Evolutionary conservation across 2,113 vertebrate species (phyloP), one percentile per base, ranked within the genome.

Genomic region (Anguilla rostrata): DNA sequence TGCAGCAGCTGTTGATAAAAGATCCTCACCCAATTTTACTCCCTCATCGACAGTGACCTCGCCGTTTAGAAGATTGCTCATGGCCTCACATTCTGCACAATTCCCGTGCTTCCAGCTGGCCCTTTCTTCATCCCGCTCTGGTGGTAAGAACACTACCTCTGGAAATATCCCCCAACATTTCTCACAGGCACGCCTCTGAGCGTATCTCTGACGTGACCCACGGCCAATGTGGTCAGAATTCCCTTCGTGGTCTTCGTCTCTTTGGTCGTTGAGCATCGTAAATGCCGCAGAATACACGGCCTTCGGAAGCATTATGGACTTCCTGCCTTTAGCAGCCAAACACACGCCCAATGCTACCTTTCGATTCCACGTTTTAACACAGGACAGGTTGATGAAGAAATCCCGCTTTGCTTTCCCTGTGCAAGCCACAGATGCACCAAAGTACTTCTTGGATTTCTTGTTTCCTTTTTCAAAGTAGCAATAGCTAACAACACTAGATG

Each of bases 51-150:
- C 2, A 5, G 9, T 18, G 26, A 0, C 15, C 39, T 86, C 86
- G 56, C 57, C 80, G 14, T 86, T 83, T 1, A 86, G 86, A 3
- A 86, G 15, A n/a, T 86, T 86, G 63, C 86, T 86, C 40, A 83
- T 39, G n/a, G 81, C 40, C 46, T 86, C 81, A 39, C 86, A 86
- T 83, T 86, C 86, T 46, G 81, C 57, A 34, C 86, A 86, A 81
- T 86, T 86, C 46, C 81, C 86, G 82, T 86, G 39, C 41, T 86
- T 57, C 86, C 86, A 86, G 7, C 0, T 40, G 5, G 7, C 26
- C 12, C 0, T 1, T 26, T 5, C 22, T 18, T 3, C 3, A 2
- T 78, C 40, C 15, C 29, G 8, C 46, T 78, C 0, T n/a, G 63
- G 2, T 8, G 60, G 81, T 49, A n/a, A 53, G 81, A 83, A 86